A percentile compares a stretch with the other conserved stretches of the same genome.
These are phyloP conservation scores for Caenorhabditis sp. DNA, from an alignment of 2,888 invertebrate genomes.

Conservation along the genomic window DNA sequence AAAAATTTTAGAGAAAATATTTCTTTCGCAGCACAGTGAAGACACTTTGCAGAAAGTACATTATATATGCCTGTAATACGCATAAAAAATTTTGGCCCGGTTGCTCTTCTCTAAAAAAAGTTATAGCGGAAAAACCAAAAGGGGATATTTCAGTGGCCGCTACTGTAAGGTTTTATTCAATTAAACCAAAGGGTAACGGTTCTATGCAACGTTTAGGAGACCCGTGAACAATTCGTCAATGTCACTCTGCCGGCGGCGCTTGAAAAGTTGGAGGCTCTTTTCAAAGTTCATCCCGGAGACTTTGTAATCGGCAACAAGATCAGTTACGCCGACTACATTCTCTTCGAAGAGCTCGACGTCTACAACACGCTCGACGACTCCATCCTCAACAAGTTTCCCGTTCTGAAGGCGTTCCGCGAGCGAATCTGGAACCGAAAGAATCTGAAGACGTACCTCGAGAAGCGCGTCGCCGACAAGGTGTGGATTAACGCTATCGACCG, in stretches of 20 bases:
- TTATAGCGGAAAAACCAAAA: too few relatives aligned
- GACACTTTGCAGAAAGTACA: too few relatives aligned
- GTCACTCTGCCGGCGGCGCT: constrained; percentile 20
- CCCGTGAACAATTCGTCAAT: constrained; percentile 14
- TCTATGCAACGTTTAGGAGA: neutral
- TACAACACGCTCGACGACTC: constrained; percentile 6
- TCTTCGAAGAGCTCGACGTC: constrained; percentile 47
- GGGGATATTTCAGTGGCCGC: too few relatives aligned
- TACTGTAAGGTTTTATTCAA: too few relatives aligned
- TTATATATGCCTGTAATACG: too few relatives aligned
- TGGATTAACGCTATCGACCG: constrained; percentile 28
- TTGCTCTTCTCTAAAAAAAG: too few relatives aligned
- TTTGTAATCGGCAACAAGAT: constrained; percentile 25
- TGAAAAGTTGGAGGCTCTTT: constrained; percentile 19
- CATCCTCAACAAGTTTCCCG: constrained; percentile 22
- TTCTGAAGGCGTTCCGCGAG: constrained; percentile 30
- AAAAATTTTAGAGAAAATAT: too few relatives aligned
- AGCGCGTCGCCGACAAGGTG: constrained; percentile 15
- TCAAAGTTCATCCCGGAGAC: constrained; percentile 10
- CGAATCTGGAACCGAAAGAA: constrained; percentile 36
- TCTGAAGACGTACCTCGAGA: constrained; percentile 29
- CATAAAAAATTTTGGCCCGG: too few relatives aligned
- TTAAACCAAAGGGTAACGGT: too few relatives aligned
- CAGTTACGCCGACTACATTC: constrained; percentile 38
- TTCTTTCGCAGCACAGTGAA: too few relatives aligned